Base-by-base conservation (phyloP, 2,113 vertebrate genomes). In the Pseudonaja textilis region DNA sequence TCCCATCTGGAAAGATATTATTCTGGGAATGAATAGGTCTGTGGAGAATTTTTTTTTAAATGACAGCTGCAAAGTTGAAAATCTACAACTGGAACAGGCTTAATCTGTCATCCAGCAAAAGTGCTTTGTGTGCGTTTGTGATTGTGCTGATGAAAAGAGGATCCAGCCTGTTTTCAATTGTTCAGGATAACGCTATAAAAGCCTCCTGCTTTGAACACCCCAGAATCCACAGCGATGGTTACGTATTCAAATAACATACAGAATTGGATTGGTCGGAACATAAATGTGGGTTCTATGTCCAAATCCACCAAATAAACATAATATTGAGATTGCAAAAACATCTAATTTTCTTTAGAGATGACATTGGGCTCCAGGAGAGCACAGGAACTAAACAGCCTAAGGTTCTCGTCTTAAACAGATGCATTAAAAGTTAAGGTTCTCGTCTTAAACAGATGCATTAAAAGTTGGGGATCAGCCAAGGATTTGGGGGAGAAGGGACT, bases 1-100 rank as follows among this genome's bases (percentile, higher is more conserved):
- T 98, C 97, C 97, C 97, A 97, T 98, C 97, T 98, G 98, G 96
- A 97, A 97, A 96, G 97, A 91, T 94, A 95, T 93, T 95, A 85
- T 95, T 96, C 87, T 87, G 93, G 86, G 95, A 96, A 96, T 7
- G 94, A 96, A 97, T 92, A 95, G 95, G 97, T 96, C 96, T 95
- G 95, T 96, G 95, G 95, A 94, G 95, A 95, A 92, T 97, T 96
- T 91, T 92, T 96, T 88, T 94, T 55, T 1, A 18, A 93, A 93
- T 74, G 93, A 97, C 96, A 97, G 97, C 97, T 96, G 94, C 93
- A 90, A 97, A 97, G 96, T 94, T 95, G 95, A 97, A 94, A 96
- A 93, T 91, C 93, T 94, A 93, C 96, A 96, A 97, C 93, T 26
- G 8, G 88, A 97, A 94, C 85, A 94, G 93, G 61, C 87, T 10